Conservation (phyloP, 2,888 invertebrate genomes). For the Nysson spinosus region DNA sequence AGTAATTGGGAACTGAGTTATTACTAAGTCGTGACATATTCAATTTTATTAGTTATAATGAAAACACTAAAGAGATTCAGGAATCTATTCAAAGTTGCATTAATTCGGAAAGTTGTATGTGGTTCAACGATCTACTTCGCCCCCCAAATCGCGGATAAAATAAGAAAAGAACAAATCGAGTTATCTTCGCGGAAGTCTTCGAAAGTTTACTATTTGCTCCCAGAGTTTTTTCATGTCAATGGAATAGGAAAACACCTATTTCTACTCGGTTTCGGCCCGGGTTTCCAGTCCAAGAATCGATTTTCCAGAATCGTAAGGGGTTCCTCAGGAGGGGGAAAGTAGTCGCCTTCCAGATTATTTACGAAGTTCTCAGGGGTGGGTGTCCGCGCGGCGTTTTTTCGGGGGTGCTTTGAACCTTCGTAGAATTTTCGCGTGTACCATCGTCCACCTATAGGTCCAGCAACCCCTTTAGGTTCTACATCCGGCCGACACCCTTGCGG, state of each 20-base stretch:
- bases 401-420: slow-evolving; percentile 30
- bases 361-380: slow-evolving; percentile 53
- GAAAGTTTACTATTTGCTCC: background rate
- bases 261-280: slow-evolving; percentile 15
- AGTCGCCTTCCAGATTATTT: slow-evolving; percentile 59
- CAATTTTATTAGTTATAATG: too few species aligned
- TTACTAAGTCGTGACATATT: too few species aligned
- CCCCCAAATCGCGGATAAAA: too few species aligned
- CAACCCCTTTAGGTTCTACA: slow-evolving; percentile 68
- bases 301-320: slow-evolving; percentile 50
- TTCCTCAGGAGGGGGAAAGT: slow-evolving; percentile 35
- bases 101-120: too few species aligned
- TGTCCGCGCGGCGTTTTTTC: slow-evolving; percentile 48
- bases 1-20: too few species aligned
- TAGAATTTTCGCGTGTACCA: slow-evolving; percentile 59
- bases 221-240: slow-evolving; percentile 5
- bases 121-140: too few species aligned
- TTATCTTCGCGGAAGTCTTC: background rate
- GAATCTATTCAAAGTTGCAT: too few species aligned
- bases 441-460: slow-evolving; percentile 37
- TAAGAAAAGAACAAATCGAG: too few species aligned
- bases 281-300: slow-evolving; percentile 46
- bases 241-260: slow-evolving; percentile 38
- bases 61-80: too few species aligned
- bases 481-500: slow-evolving; percentile 63